Evolutionary conservation across 2,797 vertebrate genomes (phyloP), one percentile per base, ranked within the genome.

Genomic region (Choloepus didactylus): DNA sequence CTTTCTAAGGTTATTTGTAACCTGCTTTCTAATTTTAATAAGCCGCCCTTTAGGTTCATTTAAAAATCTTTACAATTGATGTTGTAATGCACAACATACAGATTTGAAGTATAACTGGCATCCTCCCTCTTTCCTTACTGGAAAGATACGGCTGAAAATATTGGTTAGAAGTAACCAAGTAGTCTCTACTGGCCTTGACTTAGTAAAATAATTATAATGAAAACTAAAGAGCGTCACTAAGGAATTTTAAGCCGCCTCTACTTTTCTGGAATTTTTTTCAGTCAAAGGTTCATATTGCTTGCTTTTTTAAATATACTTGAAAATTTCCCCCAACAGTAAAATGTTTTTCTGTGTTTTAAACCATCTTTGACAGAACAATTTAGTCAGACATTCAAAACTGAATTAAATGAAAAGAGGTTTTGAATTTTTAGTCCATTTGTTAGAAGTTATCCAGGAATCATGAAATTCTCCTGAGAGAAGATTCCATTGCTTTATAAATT

Each of bases 91-190:
- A 79, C 23, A 14, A 0, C 1, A 9, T 69, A 35, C 88, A 70
- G 60, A n/a, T 88, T 38, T 59, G 64, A 77, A 81, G 87, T 14
- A 6, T 59, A 84, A 38, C 3, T 83, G 25, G 9, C 54, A 60
- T 35, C 2, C 9, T 23, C 84, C 76, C 69, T 92, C 87, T 80
- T 94, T 81, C 38, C 15, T 49, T 56, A 7, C 51, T 51, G 14
- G 46, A 12, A 95, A 69, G 18, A 89, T 79, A 51, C 91, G 38
- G 3, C 79, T 89, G 25, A 95, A 62, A 87, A 54, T 70, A 64
- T 35, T 94, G 44, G 67, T 89, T 96, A 95, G 96, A 95, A 82
- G 25, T 94, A 95, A 70, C 15, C 86, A 84, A 94, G 89, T 95
- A 91, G 96, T 97, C 62, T 56, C 79, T 72, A 41, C 49, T 96